Evolutionary conservation across 2,797 vertebrate genomes (phyloP), one percentile per base, ranked within the genome.

Genomic region (Anabacerthia variegaticeps): DNA sequence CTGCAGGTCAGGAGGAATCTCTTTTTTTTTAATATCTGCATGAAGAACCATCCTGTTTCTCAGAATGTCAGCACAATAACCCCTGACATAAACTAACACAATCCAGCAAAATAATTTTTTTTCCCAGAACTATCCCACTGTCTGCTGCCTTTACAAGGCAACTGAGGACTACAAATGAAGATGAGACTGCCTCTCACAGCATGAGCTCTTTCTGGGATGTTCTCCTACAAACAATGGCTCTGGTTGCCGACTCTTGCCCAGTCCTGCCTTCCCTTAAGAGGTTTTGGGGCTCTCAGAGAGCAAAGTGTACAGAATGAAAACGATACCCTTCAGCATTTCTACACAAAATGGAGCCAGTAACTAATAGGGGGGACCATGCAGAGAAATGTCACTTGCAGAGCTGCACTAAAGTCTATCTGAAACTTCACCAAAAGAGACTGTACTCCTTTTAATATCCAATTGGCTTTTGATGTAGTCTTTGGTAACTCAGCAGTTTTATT

Each of bases 231-330:
- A 36, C 17, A 46, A 0, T 0, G 5, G 16, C 32, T 58, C 43
- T 5, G 2, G 13, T 9, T 6, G 0, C 15, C 27, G 52, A 14
- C 12, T 30, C 16, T n/a, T 62, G 13, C 26, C 14, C 34, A 68
- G 34, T 16, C 54, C 54, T 62, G 30, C 15, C 16, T 36, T 2
- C 54, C 19, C 54, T 46, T 15, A 46, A 46, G 7, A 56, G 8
- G 6, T 12, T 68, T 28, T 75, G 34, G 10, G n/a, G 34, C 34
- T 54, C 51, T 37, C 61, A 39, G 1, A 27, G 2, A 68, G 12
- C 6, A 52, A 82, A 77, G 10, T 0, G 1, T 12, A 26, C 17
- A 62, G n/a, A 85, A 55, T 26, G 11, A 87, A 49, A 89, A 43
- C 6, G 2, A 3, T 3, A 28, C 3, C 15, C n/a, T 55, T 39